Evolutionary conservation across 2,113 vertebrate genomes (phyloP).

Genomic region (Oreotrochilus melanogaster): DNA sequence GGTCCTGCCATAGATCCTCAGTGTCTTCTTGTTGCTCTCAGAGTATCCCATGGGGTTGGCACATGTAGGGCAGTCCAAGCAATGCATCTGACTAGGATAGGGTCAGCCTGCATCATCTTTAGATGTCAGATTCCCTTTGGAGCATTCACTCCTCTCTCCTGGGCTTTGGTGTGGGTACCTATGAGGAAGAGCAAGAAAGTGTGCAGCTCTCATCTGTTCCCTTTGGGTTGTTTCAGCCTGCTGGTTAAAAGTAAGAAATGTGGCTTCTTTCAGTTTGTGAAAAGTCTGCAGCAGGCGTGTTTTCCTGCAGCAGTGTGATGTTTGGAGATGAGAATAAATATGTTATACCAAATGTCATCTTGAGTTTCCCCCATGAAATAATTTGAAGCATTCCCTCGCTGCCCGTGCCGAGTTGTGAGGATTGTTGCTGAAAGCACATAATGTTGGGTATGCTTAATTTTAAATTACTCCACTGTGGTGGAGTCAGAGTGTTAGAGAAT

Average conservation of each 20-base stretch:
- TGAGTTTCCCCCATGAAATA: slow-evolving; percentile 40
- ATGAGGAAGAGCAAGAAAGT: neutral
- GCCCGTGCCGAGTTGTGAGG: neutral
- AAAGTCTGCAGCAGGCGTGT: neutral
- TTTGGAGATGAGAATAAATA: slow-evolving; percentile 10
- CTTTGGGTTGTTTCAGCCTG: neutral
- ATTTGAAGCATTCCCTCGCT: slow-evolving; percentile 22
- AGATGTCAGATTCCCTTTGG: neutral
- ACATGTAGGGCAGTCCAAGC: neutral
- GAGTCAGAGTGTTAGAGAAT: neutral
- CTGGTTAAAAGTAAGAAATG: neutral
- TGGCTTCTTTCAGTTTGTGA: neutral
- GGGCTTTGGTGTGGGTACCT: neutral
- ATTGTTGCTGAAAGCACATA: neutral
- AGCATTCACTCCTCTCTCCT: neutral
- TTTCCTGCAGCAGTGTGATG: neutral
- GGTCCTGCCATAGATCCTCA: neutral
- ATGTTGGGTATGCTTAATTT: neutral
- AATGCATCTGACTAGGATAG: neutral
- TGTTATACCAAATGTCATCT: slow-evolving; percentile 4
- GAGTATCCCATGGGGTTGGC: neutral
- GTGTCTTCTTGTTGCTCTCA: neutral
- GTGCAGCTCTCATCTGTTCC: neutral
- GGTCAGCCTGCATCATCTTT: neutral
- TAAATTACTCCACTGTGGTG: neutral